A percentile compares a stretch with the other conserved stretches of the same genome.
These are phyloP conservation scores for Ruditapes philippinarum DNA, from an alignment of 1,140 invertebrate species.

Conservation along the genomic window DNA sequence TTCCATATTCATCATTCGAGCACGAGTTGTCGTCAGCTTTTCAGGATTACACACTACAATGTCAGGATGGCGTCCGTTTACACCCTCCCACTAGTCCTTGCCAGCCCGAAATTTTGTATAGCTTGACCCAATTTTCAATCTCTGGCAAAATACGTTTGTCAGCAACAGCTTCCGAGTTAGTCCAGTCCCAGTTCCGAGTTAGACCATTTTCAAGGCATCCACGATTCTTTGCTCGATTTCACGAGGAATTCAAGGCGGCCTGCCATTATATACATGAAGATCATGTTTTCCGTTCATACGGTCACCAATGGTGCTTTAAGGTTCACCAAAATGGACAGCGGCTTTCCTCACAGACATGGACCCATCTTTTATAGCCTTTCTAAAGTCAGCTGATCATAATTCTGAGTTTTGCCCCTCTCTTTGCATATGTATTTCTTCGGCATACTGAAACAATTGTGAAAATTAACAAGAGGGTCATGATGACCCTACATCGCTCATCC, in stretches of 20 bases:
- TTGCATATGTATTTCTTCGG: conserved; percentile 41
- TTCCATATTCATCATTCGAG: conserved; percentile 59
- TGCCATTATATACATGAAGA: background rate
- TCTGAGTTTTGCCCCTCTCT: conserved; percentile 3
- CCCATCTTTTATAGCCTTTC: conserved; percentile 21
- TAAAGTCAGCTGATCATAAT: background rate
- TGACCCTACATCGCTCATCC: no score
- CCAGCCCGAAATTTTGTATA: conserved; percentile 63
- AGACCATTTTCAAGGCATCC: background rate
- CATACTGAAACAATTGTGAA: conserved; percentile 30
- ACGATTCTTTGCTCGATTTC: conserved; percentile 63
- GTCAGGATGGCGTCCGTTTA: conserved; percentile 58
- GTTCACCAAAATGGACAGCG: background rate
- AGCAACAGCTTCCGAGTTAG: conserved; percentile 38
- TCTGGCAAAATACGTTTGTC: conserved; percentile 43
- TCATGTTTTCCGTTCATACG: conserved; percentile 42
- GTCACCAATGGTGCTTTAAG: conserved; percentile 60
- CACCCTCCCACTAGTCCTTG: no score
- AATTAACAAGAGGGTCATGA: no score
- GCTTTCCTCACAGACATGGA: conserved; percentile 55
- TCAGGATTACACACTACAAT: conserved; percentile 63
- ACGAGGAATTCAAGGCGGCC: conserved; percentile 34
- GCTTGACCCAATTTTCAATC: conserved; percentile 28
- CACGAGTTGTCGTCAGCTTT: conserved; percentile 48
- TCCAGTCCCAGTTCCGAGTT: conserved; percentile 21